Conservation (phyloP, 2,888 invertebrate species). For the Himalopsyche anomala region DNA sequence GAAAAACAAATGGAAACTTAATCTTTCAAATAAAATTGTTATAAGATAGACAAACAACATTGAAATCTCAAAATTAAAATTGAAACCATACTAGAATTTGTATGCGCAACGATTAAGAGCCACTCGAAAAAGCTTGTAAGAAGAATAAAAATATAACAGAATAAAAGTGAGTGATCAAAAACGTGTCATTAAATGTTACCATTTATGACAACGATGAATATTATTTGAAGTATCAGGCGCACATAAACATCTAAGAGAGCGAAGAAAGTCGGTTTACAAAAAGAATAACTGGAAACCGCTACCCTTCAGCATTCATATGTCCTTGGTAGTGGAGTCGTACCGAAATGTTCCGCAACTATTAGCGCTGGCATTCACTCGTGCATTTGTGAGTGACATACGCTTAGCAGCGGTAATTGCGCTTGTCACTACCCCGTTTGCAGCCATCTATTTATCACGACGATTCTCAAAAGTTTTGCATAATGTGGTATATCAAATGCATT, state of each 20-base stretch:
- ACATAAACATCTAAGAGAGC: not conserved
- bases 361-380: slow-evolving; percentile 46
- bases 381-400: slow-evolving; percentile 62
- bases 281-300: not conserved
- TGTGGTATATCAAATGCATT: no score
- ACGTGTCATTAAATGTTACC: no score
- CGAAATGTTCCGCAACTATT: slow-evolving; percentile 49
- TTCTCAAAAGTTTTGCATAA: not conserved
- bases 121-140: no score
- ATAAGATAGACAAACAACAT: no score
- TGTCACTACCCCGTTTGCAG: slow-evolving; percentile 50
- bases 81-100: no score
- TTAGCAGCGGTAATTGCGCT: slow-evolving; percentile 62
- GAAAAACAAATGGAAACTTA: no score
- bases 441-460: not conserved
- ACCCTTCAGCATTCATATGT: slow-evolving; percentile 21
- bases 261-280: not conserved
- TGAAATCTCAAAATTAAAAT: no score
- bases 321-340: not conserved
- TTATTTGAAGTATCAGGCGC: not conserved
- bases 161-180: no score
- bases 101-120: no score
- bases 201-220: no score
- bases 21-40: no score
- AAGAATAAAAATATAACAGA: no score